A percentile compares a stretch with the other conserved stretches of the same genome.
Conservation (phyloP, 1,140 invertebrate genomes). For the Pomacea maculata region DNA sequence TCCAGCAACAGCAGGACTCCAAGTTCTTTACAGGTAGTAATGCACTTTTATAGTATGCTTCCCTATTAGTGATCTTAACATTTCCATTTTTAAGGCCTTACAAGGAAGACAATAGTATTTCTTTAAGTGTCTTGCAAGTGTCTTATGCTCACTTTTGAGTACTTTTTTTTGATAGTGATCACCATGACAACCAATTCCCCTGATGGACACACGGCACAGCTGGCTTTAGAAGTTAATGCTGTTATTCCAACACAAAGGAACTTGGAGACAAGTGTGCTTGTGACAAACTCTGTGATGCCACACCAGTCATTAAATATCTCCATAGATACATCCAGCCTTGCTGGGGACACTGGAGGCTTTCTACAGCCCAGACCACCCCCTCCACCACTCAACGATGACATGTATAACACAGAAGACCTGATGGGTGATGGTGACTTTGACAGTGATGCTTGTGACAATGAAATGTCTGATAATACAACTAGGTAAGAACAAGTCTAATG, state of each 20-base stretch:
- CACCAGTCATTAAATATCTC: slow-evolving; percentile 1
- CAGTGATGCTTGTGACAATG: background rate
- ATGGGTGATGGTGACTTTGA: background rate
- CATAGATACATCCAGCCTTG: background rate
- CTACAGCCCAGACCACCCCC: background rate
- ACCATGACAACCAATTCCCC: background rate
- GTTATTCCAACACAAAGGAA: background rate
- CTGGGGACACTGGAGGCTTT: background rate
- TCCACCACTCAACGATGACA: background rate
- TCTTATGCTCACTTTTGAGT: too few relatives aligned
- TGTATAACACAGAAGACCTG: background rate
- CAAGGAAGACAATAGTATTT: too few relatives aligned
- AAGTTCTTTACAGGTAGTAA: too few relatives aligned
- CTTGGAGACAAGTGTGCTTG: background rate
- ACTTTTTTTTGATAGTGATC: background rate
- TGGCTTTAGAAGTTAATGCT: background rate
- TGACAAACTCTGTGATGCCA: background rate
- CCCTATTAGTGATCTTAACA: too few relatives aligned
- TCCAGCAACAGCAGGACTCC: too few relatives aligned
- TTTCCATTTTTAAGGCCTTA: too few relatives aligned
- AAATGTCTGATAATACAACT: background rate
- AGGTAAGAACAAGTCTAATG: background rate
- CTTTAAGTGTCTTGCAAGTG: too few relatives aligned
- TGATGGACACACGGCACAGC: background rate
- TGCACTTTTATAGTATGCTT: too few relatives aligned